phyloP scores from a whole-genome alignment of 2,888 invertebrate genomes.

The Druceiella hillmani region DNA sequence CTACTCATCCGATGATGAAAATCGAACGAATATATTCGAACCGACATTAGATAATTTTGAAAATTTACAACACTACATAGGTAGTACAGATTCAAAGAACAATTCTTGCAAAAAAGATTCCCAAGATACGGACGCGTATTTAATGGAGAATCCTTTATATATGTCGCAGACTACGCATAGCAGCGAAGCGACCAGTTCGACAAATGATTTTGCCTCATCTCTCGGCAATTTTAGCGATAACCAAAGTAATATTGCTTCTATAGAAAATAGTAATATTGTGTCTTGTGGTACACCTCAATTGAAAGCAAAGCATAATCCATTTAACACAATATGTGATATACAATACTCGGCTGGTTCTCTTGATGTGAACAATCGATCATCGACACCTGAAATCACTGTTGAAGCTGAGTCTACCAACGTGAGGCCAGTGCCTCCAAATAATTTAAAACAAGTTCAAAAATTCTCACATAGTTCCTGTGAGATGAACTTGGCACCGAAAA shows the following conservation, averaged over 20 bases:
- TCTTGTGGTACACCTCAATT: no score
- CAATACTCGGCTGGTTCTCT: background rate
- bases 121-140: constrained; percentile 38
- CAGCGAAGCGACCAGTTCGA: no score
- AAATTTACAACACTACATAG: constrained; percentile 46
- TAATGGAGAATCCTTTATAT: constrained; percentile 45
- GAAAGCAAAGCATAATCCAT: constrained; percentile 16
- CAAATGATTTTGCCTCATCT: no score
- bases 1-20: constrained; percentile 50
- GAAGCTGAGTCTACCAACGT: constrained; percentile 33
- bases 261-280: no score
- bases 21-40: constrained; percentile 45
- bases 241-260: no score
- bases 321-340: constrained; percentile 9
- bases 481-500: constrained; percentile 40
- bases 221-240: no score
- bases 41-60: constrained; percentile 49
- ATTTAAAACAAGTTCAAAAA: constrained; percentile 54
- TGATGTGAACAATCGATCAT: constrained; percentile 27
- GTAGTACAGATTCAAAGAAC: no score
- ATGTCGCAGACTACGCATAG: no score
- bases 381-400: constrained; percentile 61
- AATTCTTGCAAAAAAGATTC: constrained; percentile 29
- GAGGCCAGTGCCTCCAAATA: constrained; percentile 49
- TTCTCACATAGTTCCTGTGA: constrained; percentile 67